A percentile compares a stretch with the other conserved stretches of the same genome.
phyloP scores from a whole-genome alignment of 1,140 invertebrate species.

The Trichoplusia ni region DNA sequence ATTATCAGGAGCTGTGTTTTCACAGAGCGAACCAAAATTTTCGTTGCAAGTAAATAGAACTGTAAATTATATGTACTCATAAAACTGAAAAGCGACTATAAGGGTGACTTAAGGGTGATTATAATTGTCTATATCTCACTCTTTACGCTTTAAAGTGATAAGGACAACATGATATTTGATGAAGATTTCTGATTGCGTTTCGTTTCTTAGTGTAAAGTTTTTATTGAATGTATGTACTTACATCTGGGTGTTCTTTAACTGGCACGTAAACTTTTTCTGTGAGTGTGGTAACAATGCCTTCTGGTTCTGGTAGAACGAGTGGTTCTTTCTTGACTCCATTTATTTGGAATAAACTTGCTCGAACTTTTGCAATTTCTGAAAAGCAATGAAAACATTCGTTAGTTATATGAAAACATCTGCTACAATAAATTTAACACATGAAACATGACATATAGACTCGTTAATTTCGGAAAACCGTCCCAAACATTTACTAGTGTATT shows the following conservation, averaged over 20 bases:
- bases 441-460: slow-evolving; percentile 53
- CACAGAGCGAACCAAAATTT: no score
- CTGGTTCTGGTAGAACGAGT: slow-evolving; percentile 94
- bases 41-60: no score
- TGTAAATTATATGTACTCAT: no score
- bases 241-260: slow-evolving; percentile 99
- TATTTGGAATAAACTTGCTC: slow-evolving; percentile 98
- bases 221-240: slow-evolving; percentile 91
- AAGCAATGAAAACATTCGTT: slow-evolving; percentile 71
- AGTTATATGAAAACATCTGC: slow-evolving; percentile 47
- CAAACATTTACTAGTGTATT: slow-evolving; percentile 54
- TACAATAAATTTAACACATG: slow-evolving; percentile 55
- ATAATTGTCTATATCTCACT: no score
- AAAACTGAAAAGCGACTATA: no score
- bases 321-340: slow-evolving; percentile 98
- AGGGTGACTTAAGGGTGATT: no score
- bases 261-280: slow-evolving; percentile 99
- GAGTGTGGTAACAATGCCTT: slow-evolving; percentile 94
- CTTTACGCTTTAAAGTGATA: no score
- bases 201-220: no score
- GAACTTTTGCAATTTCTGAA: slow-evolving; percentile 99
- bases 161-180: no score
- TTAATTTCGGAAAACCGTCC: slow-evolving; percentile 58
- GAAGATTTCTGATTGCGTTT: no score
- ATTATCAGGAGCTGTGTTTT: no score